Base-by-base conservation (phyloP, 2,888 invertebrate genomes). In the Lottia gigantea region DNA sequence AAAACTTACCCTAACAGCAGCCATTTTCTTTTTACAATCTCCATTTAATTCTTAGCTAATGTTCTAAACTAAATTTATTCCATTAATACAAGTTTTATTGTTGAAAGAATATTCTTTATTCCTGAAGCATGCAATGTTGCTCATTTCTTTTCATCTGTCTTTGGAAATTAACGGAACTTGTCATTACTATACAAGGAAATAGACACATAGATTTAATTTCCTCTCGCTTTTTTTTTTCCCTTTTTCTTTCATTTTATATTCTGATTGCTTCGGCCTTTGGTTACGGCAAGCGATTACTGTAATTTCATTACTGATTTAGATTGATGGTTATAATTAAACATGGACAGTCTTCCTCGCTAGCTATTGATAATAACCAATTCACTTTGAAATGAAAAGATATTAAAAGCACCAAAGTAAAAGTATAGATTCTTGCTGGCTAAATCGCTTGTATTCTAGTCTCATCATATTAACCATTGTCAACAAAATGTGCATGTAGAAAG, bases 281-380 rank as follows among this genome's bases (percentile, higher is more conserved):
- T 46, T 66, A 67, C 66, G 67, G 65, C 66, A n/a, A 67, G 71
- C 71, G 74, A 76, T 76, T 74, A 76, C 69, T 69, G 73, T 76
- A 77, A 78, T 78, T 78, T 78, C 78, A 76, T 78, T 78, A 78
- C 74, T 72, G 76, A 74, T 75, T 73, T 72, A 74, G 73, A 70
- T 75, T 70, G 73, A 70, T 75, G 74, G 75, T 78, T 76, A 74
- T 78, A 74, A 75, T 76, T 74, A 75, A 74, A 73, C 70, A 67
- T n/a, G 3, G 47, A 6, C 26, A 26, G 49, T 46, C 46, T 19
- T 47, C 49, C 47, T 46, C 23, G 45, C 46, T 46, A 15, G 61
- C 66, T 25, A 46, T 47, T 63, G 64, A 62, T 49, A 64, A 68
- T 62, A 55, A 64, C 71, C 68, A 68, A 74, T 71, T 74, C 74